Evolutionary conservation across 2,888 invertebrate genomes (phyloP).

Genomic region (Diarsia brunnea): DNA sequence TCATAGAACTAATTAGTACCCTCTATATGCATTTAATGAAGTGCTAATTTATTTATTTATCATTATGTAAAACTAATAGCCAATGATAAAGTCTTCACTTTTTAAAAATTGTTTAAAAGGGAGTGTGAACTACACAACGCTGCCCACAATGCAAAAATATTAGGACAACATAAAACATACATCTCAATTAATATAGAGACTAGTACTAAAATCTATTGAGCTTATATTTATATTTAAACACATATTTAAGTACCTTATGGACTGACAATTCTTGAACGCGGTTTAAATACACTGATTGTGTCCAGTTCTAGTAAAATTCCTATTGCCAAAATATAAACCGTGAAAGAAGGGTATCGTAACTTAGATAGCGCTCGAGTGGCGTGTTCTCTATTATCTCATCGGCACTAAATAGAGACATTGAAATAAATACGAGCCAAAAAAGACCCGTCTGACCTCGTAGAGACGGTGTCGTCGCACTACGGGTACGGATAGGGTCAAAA

Average conservation of each 20-base stretch:
- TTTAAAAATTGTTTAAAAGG: too few relatives aligned
- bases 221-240: too few relatives aligned
- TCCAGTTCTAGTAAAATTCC: neutral
- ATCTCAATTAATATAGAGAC: too few relatives aligned
- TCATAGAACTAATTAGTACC: too few relatives aligned
- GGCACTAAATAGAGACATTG: conserved; percentile 49
- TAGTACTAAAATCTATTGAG: too few relatives aligned
- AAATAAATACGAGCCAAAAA: conserved; percentile 48
- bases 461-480: conserved; percentile 28
- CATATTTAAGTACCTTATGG: neutral
- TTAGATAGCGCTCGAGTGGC: neutral
- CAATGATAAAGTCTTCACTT: too few relatives aligned
- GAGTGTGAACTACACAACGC: too few relatives aligned
- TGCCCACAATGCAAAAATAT: too few relatives aligned
- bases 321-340: neutral
- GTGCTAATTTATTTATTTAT: too few relatives aligned
- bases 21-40: too few relatives aligned
- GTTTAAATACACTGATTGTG: neutral
- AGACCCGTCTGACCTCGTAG: conserved; percentile 27
- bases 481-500: conserved; percentile 31
- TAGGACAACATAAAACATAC: too few relatives aligned
- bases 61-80: too few relatives aligned
- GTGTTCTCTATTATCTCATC: conserved; percentile 28
- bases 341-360: conserved; percentile 5
- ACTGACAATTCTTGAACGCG: neutral